phyloP scores from a whole-genome alignment of 2,888 invertebrate genomes.

The Zhengitettix transpicula region DNA sequence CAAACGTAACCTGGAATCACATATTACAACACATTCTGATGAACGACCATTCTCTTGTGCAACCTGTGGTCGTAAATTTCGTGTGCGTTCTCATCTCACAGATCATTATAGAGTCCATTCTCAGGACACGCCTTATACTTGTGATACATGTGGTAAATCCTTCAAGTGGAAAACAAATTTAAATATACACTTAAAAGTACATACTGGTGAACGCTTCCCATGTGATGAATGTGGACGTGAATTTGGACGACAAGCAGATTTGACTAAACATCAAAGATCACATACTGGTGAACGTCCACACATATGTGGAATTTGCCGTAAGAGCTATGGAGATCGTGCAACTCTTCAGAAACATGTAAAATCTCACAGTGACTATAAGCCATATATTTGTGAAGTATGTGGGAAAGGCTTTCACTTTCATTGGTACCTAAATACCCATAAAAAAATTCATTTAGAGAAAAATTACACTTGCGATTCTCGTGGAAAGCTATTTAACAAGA shows the following conservation, averaged over 20 bases:
- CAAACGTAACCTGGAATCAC: conserved; percentile 25
- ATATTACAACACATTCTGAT: conserved; percentile 22
- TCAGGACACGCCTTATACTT: conserved; percentile 17
- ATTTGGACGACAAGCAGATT: conserved; percentile 10
- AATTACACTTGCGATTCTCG: conserved; percentile 5
- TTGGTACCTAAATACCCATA: conserved; percentile 11
- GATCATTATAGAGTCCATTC: conserved; percentile 22
- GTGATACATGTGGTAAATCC: conserved; percentile 21
- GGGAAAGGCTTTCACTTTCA: conserved; percentile 11
- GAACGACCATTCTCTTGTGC: conserved; percentile 18
- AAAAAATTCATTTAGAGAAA: conserved; percentile 10
- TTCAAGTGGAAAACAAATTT: conserved; percentile 24
- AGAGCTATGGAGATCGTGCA: conserved; percentile 9
- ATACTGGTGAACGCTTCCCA: conserved; percentile 9
- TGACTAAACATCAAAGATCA: conserved; percentile 8
- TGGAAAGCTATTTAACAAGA: conserved; percentile 9
- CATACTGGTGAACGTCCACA: conserved; percentile 8
- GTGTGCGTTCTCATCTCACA: conserved; percentile 21
- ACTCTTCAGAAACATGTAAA: conserved; percentile 11
- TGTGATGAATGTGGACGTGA: conserved; percentile 11
- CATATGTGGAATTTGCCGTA: conserved; percentile 8
- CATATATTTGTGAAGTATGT: conserved; percentile 10
- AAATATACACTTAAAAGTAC: conserved; percentile 20
- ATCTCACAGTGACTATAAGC: conserved; percentile 9
- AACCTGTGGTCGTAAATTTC: conserved; percentile 21